Evolutionary conservation across 2,797 vertebrate genomes (phyloP).

Genomic region (Peromyscus aztecus): DNA sequence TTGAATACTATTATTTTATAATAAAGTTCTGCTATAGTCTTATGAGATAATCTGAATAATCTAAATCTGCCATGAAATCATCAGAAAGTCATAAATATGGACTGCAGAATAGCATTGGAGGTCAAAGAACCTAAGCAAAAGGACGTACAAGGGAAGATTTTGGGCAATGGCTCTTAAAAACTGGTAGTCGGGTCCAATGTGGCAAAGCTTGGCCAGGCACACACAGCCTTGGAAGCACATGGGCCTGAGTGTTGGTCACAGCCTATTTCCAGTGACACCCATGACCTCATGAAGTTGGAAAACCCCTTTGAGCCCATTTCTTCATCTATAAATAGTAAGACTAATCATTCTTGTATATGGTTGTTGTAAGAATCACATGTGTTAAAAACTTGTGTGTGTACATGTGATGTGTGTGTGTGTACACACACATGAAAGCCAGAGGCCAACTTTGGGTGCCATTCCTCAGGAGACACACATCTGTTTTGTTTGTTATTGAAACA

Average conservation of each 20-base stretch:
- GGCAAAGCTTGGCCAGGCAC: not conserved
- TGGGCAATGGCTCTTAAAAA: not conserved
- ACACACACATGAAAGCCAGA: not conserved
- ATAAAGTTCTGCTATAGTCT: not conserved
- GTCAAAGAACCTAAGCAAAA: not conserved
- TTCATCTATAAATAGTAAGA: constrained; percentile 2
- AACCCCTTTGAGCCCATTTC: constrained; percentile 16
- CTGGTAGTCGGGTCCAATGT: not conserved
- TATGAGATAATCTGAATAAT: not conserved
- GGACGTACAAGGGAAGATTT: not conserved
- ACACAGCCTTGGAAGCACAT: not conserved
- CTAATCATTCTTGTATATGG: not conserved
- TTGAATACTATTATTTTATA: constrained; percentile 27
- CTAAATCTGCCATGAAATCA: not conserved
- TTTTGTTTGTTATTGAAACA: not conserved
- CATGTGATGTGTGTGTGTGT: not conserved
- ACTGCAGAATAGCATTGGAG: not conserved
- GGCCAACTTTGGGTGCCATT: not conserved
- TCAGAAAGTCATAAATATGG: not conserved
- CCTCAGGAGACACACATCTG: not conserved
- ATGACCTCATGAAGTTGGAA: not conserved
- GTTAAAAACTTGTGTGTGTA: not conserved
- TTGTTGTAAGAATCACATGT: not conserved
- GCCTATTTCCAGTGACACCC: not conserved
- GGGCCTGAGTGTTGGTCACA: constrained; percentile 16